Evolutionary conservation across 2,113 vertebrate genomes (phyloP).

Genomic region (Arothron firmamentum): DNA sequence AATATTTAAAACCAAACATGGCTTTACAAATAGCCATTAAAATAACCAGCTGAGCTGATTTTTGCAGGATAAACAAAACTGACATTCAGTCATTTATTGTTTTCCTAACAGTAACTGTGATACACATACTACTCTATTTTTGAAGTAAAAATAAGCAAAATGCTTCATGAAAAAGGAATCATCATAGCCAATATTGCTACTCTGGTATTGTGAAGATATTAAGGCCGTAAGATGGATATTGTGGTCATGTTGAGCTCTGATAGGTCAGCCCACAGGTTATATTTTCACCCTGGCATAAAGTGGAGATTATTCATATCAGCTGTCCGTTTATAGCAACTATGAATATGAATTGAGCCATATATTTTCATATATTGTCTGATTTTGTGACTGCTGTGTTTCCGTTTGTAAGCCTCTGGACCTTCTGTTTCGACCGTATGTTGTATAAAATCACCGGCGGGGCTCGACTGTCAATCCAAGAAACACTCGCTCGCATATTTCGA

Average conservation of each 20-base stretch:
- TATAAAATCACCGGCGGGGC: conserved; percentile 1
- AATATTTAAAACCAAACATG: conserved; percentile 29
- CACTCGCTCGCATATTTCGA: neutral
- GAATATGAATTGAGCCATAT: conserved; percentile 54
- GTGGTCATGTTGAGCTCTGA: conserved; percentile 21
- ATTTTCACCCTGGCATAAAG: conserved; percentile 58
- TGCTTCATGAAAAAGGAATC: neutral
- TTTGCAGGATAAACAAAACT: too few species aligned
- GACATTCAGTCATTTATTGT: too few species aligned
- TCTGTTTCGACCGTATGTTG: neutral
- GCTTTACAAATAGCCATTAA: conserved; percentile 23
- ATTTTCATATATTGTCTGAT: conserved; percentile 54
- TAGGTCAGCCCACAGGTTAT: conserved; percentile 48
- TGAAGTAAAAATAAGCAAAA: too few species aligned
- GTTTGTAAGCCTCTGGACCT: neutral
- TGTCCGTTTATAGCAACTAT: conserved; percentile 49
- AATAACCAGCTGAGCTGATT: neutral
- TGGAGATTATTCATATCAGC: conserved; percentile 61
- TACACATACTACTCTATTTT: neutral
- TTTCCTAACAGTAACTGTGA: neutral
- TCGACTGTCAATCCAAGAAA: conserved; percentile 19
- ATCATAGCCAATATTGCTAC: conserved; percentile 12
- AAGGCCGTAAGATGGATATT: conserved; percentile 32
- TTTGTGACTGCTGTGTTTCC: conserved; percentile 23
- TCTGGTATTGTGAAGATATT: conserved; percentile 19